phyloP scores from a whole-genome alignment of 1,140 invertebrate genomes.

The Leptopilina clavipes region DNA sequence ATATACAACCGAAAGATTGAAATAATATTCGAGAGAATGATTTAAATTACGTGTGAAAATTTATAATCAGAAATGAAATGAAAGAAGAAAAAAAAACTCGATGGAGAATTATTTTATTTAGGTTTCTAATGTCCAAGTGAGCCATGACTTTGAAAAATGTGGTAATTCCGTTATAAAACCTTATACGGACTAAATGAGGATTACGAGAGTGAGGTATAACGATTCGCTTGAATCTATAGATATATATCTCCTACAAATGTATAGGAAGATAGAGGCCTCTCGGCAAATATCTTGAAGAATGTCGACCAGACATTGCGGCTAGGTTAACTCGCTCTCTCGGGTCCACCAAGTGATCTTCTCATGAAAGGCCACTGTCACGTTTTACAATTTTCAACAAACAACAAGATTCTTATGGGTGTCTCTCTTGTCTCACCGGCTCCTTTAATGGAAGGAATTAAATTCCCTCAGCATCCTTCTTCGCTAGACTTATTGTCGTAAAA shows the following conservation, averaged over 20 bases:
- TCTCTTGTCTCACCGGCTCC: slow-evolving; percentile 19
- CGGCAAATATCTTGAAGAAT: slow-evolving; percentile 24
- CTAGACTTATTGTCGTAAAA: background rate
- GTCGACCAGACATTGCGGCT: slow-evolving; percentile 16
- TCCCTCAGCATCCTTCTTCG: slow-evolving; percentile 11
- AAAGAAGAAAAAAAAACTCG: background rate
- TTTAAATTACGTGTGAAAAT: slow-evolving; percentile 11
- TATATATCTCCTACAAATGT: slow-evolving; percentile 15
- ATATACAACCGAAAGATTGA: too few species aligned
- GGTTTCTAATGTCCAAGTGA: slow-evolving; percentile 15
- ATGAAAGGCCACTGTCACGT: slow-evolving; percentile 39
- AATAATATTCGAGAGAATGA: background rate
- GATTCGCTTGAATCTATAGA: slow-evolving; percentile 27
- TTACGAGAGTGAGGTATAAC: background rate
- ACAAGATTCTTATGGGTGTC: slow-evolving; percentile 31
- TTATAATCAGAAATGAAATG: background rate
- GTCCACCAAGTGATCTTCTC: slow-evolving; percentile 6
- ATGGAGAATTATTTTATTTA: background rate
- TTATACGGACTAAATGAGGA: slow-evolving; percentile 29
- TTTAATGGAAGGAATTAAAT: slow-evolving; percentile 20
- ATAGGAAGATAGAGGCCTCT: slow-evolving; percentile 16
- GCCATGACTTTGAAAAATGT: slow-evolving; percentile 13
- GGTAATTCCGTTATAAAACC: slow-evolving; percentile 22
- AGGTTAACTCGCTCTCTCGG: background rate
- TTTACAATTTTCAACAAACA: slow-evolving; percentile 35